Base-by-base conservation (phyloP, 2,113 vertebrate genomes). In the Ceyx melanurus region DNA sequence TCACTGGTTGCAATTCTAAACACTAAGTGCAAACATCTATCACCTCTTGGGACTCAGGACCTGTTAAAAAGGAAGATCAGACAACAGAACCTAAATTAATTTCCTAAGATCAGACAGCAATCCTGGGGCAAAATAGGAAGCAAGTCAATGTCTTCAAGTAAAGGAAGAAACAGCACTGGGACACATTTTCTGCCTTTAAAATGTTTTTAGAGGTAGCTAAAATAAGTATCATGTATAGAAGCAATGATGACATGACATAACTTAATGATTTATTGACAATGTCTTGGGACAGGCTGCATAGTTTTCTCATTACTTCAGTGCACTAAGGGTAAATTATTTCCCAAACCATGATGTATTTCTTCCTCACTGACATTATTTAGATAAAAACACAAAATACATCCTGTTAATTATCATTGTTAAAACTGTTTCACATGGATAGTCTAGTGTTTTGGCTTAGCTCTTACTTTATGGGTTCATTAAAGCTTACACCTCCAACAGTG, bases 321-420 rank as follows among this genome's bases (percentile, higher is more conserved):
- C 40, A 67, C 26, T 45, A 66, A 81, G 65, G 17, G 54, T 68
- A 64, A 87, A 56, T 45, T 67, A 37, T 83, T 75, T 79, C 54
- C 76, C 58, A 78, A 84, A 37, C 2, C 37, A 60, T 56, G 42
- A 81, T 64, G 12, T 43, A 37, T 83, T 88, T 82, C 62, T 66
- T 84, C 64, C 54, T 91, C 13, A 45, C 33, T 42, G 67, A 19
- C 25, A 51, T 85, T 85, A 58, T 15, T 95, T 76, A 94, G 78
- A 86, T 84, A 81, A 73, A 60, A 79, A 82, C 78, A 93, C 31
- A 94, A 93, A 93, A 92, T 68, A 18, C 62, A 87, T 81, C 72
- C 54, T 88, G 16, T 25, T 93, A 89, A 80, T 88, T 77, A 71
- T 23, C n/a, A 26, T 9, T 91, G 66, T 51, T 80, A 86, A 80